Evolutionary conservation across 2,797 vertebrate genomes (phyloP).

Genomic region (Pseudochromis fuscus): DNA sequence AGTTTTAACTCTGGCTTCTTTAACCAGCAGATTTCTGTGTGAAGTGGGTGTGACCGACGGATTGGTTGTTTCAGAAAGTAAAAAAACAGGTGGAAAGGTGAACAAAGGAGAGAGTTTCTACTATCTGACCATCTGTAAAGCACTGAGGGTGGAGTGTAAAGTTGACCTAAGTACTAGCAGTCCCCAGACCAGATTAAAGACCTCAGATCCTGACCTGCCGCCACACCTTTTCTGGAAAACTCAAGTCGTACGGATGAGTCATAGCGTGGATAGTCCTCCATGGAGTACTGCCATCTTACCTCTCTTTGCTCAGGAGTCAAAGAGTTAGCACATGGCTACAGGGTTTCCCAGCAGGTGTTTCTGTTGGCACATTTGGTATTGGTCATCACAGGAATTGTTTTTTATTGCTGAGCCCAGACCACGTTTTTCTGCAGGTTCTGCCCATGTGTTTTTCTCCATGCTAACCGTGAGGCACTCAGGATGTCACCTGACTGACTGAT

Average conservation of each 20-base stretch:
- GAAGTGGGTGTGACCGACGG: not conserved
- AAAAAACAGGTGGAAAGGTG: not conserved
- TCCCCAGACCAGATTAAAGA: not conserved
- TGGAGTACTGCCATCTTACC: too few relatives aligned
- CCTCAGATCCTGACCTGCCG: not conserved
- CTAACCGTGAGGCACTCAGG: too few relatives aligned
- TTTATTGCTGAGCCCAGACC: not conserved
- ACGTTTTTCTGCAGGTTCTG: too few relatives aligned
- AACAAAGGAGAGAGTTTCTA: not conserved
- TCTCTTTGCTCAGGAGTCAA: too few relatives aligned
- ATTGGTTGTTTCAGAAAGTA: not conserved
- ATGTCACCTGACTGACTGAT: too few relatives aligned
- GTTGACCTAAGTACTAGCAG: not conserved
- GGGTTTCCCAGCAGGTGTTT: too few relatives aligned
- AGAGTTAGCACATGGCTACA: too few relatives aligned
- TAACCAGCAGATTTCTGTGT: not conserved
- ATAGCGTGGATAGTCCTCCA: too few relatives aligned
- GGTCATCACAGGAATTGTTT: too few relatives aligned
- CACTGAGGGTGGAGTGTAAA: not conserved
- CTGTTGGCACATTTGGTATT: too few relatives aligned
- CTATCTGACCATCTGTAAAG: not conserved
- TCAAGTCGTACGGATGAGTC: too few relatives aligned
- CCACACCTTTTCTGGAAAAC: conserved; percentile 3
- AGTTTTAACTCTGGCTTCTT: not conserved
- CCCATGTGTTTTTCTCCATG: too few relatives aligned